Evolutionary conservation across 2,888 invertebrate species (phyloP).

Genomic region (Pristionchus arcanus): DNA sequence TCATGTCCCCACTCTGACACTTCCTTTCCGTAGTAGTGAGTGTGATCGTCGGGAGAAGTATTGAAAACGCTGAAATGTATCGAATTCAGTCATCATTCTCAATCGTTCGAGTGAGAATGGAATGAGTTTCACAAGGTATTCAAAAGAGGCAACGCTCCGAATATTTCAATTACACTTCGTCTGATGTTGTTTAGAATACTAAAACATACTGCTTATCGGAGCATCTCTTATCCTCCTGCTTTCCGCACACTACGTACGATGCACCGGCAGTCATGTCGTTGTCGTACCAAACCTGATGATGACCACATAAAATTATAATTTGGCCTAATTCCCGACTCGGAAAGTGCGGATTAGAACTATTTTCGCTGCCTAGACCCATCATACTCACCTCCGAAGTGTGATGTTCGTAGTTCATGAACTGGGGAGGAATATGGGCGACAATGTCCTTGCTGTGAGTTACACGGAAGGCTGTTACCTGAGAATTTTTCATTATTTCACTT

Average conservation of each 20-base stretch:
- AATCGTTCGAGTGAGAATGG: background rate
- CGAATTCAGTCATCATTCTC: background rate
- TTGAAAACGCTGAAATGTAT: conserved; percentile 57
- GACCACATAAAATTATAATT: no score
- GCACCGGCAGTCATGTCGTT: conserved; percentile 55
- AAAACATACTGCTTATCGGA: conserved; percentile 33
- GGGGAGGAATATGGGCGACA: conserved; percentile 42
- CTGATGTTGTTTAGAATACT: background rate
- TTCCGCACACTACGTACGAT: conserved; percentile 52
- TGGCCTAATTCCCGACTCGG: no score
- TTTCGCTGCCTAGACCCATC: no score
- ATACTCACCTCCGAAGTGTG: conserved; percentile 38
- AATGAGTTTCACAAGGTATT: no score
- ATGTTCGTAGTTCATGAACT: conserved; percentile 51
- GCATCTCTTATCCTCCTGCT: conserved; percentile 53
- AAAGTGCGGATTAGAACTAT: no score
- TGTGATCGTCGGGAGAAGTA: conserved; percentile 67
- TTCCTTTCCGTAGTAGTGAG: conserved; percentile 69
- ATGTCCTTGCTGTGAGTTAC: conserved; percentile 51
- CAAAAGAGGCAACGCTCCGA: background rate
- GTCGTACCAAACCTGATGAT: conserved; percentile 58
- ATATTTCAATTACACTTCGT: background rate
- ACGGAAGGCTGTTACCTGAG: conserved; percentile 30
- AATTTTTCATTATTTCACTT: background rate
- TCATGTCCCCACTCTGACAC: conserved; percentile 65